Evolutionary conservation across 2,113 vertebrate genomes (phyloP).

Genomic region (Rhineura floridana): DNA sequence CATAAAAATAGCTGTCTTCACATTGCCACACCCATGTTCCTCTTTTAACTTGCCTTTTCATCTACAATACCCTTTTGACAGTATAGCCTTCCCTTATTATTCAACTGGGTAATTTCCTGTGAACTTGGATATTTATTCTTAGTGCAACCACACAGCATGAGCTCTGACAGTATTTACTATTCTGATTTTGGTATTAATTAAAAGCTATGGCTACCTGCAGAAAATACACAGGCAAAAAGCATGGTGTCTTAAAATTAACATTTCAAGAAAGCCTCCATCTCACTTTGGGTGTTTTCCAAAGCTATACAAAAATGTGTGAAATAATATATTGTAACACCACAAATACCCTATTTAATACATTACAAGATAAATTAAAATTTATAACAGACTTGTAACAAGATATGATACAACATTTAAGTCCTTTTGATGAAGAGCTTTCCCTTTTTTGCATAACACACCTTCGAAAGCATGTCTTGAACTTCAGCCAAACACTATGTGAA

Average conservation of each 20-base stretch:
- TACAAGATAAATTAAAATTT: not conserved
- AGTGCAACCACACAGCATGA: not conserved
- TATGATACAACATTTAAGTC: not conserved
- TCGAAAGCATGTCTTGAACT: not conserved
- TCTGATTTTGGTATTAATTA: not conserved
- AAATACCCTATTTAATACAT: not conserved
- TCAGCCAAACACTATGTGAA: not conserved
- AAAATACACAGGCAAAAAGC: not conserved
- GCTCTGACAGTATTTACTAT: not conserved
- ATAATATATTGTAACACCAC: not conserved
- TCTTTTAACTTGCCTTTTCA: not conserved
- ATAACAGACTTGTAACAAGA: not conserved
- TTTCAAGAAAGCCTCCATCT: not conserved
- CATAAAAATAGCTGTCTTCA: not conserved
- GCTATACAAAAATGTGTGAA: not conserved
- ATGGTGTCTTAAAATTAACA: not conserved
- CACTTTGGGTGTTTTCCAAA: not conserved
- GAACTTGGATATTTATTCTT: not conserved
- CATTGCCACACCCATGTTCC: not conserved
- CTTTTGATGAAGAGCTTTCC: not conserved
- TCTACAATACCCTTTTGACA: not conserved
- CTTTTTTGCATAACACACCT: not conserved
- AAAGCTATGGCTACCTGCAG: not conserved
- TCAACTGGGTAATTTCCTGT: not conserved
- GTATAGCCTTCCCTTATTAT: not conserved